These are phyloP conservation scores for Syngnathus typhle DNA, from an alignment of 2,113 vertebrate species.

Conservation along the genomic window DNA sequence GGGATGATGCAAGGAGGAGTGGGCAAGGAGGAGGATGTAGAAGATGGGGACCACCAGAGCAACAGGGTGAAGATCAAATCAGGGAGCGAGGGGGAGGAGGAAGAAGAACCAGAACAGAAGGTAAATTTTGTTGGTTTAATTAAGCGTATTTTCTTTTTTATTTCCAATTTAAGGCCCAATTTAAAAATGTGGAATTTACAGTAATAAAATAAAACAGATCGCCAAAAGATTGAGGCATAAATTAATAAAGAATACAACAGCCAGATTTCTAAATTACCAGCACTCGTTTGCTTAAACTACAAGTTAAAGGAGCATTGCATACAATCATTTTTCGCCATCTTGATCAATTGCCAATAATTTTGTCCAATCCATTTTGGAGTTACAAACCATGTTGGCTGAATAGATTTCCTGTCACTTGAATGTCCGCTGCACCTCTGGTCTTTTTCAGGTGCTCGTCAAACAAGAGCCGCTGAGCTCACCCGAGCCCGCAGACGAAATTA, in stretches of 20 bases:
- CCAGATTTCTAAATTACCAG: too few relatives aligned
- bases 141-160: background rate
- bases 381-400: background rate
- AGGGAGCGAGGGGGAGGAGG: conserved; percentile 74
- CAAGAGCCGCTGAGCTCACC: conserved; percentile 90
- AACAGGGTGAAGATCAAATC: conserved; percentile 69
- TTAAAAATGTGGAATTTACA: too few relatives aligned
- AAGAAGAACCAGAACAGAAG: conserved; percentile 73
- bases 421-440: background rate
- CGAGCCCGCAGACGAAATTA: conserved; percentile 85
- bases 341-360: too few relatives aligned
- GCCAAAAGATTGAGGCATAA: background rate
- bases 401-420: background rate
- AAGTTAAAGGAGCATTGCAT: too few relatives aligned
- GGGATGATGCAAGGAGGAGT: conserved; percentile 55
- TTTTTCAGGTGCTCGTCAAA: conserved; percentile 83
- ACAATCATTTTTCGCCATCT: too few relatives aligned
- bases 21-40: conserved; percentile 65
- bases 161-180: background rate
- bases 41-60: conserved; percentile 58
- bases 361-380: too few relatives aligned
- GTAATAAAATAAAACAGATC: too few relatives aligned
- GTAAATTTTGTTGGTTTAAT: conserved; percentile 45
- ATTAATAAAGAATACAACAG: background rate
- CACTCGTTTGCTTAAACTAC: too few relatives aligned